Evolutionary conservation across 2,113 vertebrate species (phyloP), one percentile per base, ranked within the genome.

Genomic region (Lethenteron reissneri): DNA sequence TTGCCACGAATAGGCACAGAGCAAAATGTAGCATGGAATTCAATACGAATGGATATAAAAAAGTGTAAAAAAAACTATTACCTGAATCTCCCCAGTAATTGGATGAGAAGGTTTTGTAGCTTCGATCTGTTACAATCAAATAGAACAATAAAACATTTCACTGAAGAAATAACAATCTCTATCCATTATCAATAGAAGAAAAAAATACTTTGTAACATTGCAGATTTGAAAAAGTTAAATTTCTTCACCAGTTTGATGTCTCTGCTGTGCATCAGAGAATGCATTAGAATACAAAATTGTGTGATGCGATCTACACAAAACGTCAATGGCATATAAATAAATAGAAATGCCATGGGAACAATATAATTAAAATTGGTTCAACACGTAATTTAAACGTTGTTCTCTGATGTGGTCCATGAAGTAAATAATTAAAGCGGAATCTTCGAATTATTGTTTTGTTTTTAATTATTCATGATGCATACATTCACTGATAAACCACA

Each of bases 11-110:
- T 41, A 41, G 41, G 41, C 41, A 41, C 41, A 41, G 41, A 41
- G 41, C 41, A 41, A 41, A 41, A 41, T 41, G 41, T 41, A 41
- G 41, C 41, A 41, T 41, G 41, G 41, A 41, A 41, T 41, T 41
- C 41, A 41, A 3, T 41, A 41, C 41, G 41, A 41, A 41, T 41
- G 41, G 41, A 41, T 41, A 6, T 41, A 41, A 41, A 41, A 41
- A 41, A 41, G 41, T 41, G 41, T 41, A 6, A 41, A 41, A 41
- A 68, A 68, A 21, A 68, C n/a, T 2, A 9, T 25, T 84, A 96
- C 94, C 89, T 99, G 94, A 78, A 99, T 92, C 83, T 99, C 94
- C 77, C 94, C 94, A 41, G 86, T 94, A 78, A 99, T 85, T 59
- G 85, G 85, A 80, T 95, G 88, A 62, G 87, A 82, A 70, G 78